Percentiles rank a stretch among this genome's conserved stretches.
These are phyloP conservation scores for Emys orbicularis DNA, from an alignment of 2,797 vertebrate species.

Conservation along the genomic window DNA sequence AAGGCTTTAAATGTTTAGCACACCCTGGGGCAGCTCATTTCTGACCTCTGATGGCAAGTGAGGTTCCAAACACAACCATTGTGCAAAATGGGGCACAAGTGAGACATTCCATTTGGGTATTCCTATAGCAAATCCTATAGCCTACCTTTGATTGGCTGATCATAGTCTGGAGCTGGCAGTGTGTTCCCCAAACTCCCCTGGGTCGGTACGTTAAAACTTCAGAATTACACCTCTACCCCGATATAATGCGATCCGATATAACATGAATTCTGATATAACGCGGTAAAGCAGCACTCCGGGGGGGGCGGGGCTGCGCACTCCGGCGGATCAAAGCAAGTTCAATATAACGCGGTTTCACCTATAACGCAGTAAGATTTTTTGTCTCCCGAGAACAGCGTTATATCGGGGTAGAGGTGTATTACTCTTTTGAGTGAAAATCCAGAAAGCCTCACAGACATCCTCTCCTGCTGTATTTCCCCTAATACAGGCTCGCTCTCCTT, in stretches of 20 bases:
- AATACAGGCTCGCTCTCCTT: neutral
- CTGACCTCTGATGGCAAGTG: accelerated
- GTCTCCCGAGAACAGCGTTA: no score
- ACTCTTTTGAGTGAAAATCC: neutral
- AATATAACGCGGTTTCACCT: no score
- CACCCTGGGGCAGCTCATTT: neutral
- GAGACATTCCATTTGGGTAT: accelerated
- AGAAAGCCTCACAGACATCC: neutral
- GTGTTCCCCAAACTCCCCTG: accelerated
- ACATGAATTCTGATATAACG: no score
- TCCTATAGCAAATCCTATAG: accelerated
- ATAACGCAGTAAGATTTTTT: no score
- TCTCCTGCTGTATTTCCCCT: neutral
- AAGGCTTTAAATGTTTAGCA: conserved; percentile 21
- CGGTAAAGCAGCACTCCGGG: no score
- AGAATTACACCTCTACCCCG: neutral
- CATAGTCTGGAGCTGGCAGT: neutral
- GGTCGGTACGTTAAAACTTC: neutral
- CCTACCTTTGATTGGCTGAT: neutral
- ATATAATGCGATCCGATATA: no score
- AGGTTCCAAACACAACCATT: neutral
- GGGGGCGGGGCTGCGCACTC: no score
- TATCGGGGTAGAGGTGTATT: no score
- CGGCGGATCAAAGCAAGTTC: no score
- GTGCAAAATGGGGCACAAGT: neutral